Evolutionary conservation across 2,113 vertebrate genomes (phyloP), one percentile per base, ranked within the genome.

Genomic region (Spermophilus dauricus): DNA sequence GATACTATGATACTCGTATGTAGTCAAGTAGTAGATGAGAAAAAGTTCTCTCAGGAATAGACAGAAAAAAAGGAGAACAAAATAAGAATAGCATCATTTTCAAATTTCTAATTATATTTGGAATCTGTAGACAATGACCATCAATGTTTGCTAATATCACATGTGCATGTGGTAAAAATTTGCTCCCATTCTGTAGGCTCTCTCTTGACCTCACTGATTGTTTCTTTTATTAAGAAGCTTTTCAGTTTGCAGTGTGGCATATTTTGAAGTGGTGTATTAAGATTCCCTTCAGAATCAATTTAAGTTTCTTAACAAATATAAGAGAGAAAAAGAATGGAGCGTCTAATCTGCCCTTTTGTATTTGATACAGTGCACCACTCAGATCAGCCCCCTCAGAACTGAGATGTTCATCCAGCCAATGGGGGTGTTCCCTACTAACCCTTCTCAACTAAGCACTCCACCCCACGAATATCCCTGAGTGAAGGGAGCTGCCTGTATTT

Each of bases 91-190:
- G 69, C 24, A 77, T 28, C 69, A 76, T 61, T 86, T 86, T 45
- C n/a, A 80, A 39, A 86, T 70, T 82, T 86, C 65, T 95, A 89
- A 76, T 88, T 34, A 88, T 70, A 72, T 81, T 67, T 34, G 75
- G 32, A 32, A 67, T 80, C 67, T 82, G 20, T 24, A 24, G 70
- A 58, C 39, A 91, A 30, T 70, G 39, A 48, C 67, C 9, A 20
- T 65, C 69, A 53, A 26, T 72, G n/a, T 22, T 37, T 63, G 18
- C 39, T 93, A 77, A 82, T 65, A 48, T 17, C 76, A 83, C 0
- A 48, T 48, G 48, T 48, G 48, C 48, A 48, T 48, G 10, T 48
- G 48, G 48, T 48, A 48, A 48, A 48, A 48, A 48, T 48, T 48
- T 48, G 48, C 48, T 48, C 48, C 48, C 48, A 48, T 48, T 48